Evolutionary conservation across 2,113 vertebrate species (phyloP), one percentile per base, ranked within the genome.

Genomic region (Gobio gobio): DNA sequence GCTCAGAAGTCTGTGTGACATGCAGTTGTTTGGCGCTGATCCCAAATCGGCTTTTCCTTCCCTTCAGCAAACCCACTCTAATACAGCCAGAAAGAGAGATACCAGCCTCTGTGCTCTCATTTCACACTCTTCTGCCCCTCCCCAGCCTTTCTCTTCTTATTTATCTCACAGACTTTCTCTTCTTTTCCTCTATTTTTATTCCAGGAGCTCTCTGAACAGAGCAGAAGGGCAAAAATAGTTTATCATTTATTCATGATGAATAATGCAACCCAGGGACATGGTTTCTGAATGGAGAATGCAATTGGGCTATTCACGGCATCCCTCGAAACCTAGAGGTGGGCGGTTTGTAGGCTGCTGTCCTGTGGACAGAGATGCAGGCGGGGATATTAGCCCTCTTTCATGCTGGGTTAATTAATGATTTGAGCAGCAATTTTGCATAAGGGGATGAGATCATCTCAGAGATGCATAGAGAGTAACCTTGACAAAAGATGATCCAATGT

Each of bases 201-300:
- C 70, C 47, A 13, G 49, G 49, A 51, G 63, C 26, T 68, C 79
- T 68, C n/a, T 22, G 8, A 49, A 75, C 78, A 49, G 45, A 82
- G 76, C 82, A 58, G 54, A 59, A 84, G 78, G 58, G 18, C 40
- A 83, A 73, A 84, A 86, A 84, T 72, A 73, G 72, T 58, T 74
- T 63, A 74, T 84, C 78, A 83, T 89, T 89, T 78, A 85, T 86
- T 87, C 82, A 78, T 86, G 63, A 61, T 89, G 82, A 89, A 89
- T 84, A 87, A 89, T 91, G 75, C 82, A 88, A 59, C 63, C 33
- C 54, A 29, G 2, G 70, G 22, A 51, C 85, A 54, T 12, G 54
- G 45, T 66, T 54, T 87, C 87, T 82, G 82, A 72, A 83, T 70
- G 81, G 72, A 72, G 70, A 45, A 77, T 59, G 76, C 47, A 29